Evolutionary conservation across 2,797 vertebrate species (phyloP).

Genomic region (Chromobotia macracanthus): DNA sequence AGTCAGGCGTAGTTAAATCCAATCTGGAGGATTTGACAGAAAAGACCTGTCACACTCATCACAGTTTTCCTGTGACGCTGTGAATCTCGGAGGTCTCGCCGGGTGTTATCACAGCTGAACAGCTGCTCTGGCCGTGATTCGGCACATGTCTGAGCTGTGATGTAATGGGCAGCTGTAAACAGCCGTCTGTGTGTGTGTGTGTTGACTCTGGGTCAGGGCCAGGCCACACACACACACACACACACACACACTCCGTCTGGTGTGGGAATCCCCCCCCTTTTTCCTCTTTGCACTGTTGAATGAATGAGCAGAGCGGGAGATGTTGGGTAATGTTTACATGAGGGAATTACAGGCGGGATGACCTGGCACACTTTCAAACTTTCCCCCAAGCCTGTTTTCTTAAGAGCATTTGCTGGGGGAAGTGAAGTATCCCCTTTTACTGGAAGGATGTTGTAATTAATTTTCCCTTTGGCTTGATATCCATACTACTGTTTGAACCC

Average conservation of each 20-base stretch:
- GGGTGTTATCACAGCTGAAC: conserved; percentile 39
- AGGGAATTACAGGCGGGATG: conserved; percentile 16
- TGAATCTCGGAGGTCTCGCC: conserved; percentile 21
- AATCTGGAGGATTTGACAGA: background rate
- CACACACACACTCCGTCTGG: conserved; percentile 47
- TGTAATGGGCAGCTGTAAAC: conserved; percentile 62
- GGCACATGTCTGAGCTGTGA: conserved; percentile 42
- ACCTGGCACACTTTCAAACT: conserved; percentile 27
- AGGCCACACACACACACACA: too few species aligned
- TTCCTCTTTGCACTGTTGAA: conserved; percentile 5
- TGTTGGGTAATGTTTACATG: conserved; percentile 24
- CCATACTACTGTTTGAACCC: background rate
- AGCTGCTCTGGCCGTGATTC: conserved; percentile 49
- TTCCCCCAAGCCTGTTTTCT: background rate
- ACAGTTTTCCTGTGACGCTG: conserved; percentile 37
- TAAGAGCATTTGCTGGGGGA: conserved; percentile 4
- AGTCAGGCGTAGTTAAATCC: background rate
- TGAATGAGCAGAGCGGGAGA: conserved; percentile 36
- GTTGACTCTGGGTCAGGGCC: too few species aligned
- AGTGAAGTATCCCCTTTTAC: conserved; percentile 21
- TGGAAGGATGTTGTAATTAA: background rate
- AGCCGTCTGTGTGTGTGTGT: conserved; percentile 36
- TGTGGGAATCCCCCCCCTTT: conserved; percentile 30
- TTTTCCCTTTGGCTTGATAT: conserved; percentile 7
- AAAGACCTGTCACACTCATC: conserved; percentile 10